These are phyloP conservation scores for Lamellibrachia satsuma DNA, from an alignment of 2,888 invertebrate genomes.

Conservation along the genomic window DNA sequence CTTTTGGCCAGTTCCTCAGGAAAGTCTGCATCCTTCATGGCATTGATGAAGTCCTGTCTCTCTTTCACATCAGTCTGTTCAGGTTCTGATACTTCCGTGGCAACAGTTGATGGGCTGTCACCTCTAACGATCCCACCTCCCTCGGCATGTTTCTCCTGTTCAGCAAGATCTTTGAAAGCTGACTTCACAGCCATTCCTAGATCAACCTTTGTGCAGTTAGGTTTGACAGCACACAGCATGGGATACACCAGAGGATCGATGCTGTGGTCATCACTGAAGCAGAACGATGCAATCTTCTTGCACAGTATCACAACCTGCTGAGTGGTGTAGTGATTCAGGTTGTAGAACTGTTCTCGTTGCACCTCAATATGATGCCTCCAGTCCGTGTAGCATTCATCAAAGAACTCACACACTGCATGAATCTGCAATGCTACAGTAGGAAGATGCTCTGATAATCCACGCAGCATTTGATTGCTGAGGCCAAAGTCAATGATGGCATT, in stretches of 20 bases:
- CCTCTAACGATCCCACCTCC: background rate
- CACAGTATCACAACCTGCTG: constrained; percentile 57
- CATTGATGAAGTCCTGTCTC: constrained; percentile 14
- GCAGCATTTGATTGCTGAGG: constrained; percentile 33
- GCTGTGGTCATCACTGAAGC: background rate
- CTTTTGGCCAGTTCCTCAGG: constrained; percentile 17
- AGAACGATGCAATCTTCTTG: constrained; percentile 40
- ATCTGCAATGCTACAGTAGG: constrained; percentile 44
- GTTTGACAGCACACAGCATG: constrained; percentile 45
- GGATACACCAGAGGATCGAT: constrained; percentile 41
- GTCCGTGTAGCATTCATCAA: constrained; percentile 47
- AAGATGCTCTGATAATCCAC: constrained; percentile 35
- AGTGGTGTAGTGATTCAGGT: constrained; percentile 55
- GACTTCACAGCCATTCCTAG: constrained; percentile 42
- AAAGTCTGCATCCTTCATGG: constrained; percentile 27
- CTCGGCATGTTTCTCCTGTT: constrained; percentile 1
- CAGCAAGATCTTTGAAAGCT: constrained; percentile 33
- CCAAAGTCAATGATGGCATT: constrained; percentile 49
- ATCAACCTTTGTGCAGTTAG: constrained; percentile 43
- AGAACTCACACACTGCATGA: constrained; percentile 45
- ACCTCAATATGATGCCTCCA: constrained; percentile 49
- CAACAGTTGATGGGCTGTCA: background rate
- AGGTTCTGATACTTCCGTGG: background rate
- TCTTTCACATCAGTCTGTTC: background rate
- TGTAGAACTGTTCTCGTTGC: constrained; percentile 42